Conservation (phyloP, 2,113 vertebrate species). For the Chitala chitala region DNA sequence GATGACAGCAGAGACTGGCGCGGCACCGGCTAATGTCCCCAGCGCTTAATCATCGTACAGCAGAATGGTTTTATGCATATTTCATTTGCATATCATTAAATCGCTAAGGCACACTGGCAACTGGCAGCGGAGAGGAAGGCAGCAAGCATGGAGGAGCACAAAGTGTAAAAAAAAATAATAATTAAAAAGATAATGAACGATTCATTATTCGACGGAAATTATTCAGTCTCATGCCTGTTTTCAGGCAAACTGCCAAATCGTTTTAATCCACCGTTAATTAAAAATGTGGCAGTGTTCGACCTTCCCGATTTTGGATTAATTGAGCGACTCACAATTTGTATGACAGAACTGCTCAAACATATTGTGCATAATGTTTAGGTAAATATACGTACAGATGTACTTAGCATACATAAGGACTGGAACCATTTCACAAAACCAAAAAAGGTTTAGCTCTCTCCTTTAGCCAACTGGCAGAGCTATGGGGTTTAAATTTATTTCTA, state of each 20-base stretch:
- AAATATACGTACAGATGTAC: constrained; percentile 40
- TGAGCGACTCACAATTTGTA: constrained; percentile 48
- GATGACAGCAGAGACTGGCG: constrained; percentile 64
- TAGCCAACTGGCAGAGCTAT: constrained; percentile 17
- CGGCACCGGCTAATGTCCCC: constrained; percentile 87
- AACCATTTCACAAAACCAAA: constrained; percentile 20
- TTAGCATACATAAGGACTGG: constrained; percentile 37
- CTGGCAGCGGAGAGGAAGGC: constrained; percentile 70
- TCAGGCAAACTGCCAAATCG: constrained; percentile 58
- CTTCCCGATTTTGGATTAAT: constrained; percentile 59
- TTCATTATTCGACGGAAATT: constrained; percentile 65
- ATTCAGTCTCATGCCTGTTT: constrained; percentile 55
- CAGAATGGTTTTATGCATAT: constrained; percentile 99
- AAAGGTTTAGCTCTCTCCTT: neutral
- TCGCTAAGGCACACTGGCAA: constrained; percentile 65
- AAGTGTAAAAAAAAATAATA: constrained; percentile 57
- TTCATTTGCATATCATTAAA: constrained; percentile 99
- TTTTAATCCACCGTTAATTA: constrained; percentile 65
- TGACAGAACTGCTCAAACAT: constrained; percentile 40
- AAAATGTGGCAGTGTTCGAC: constrained; percentile 48
- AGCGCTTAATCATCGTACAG: constrained; percentile 97
- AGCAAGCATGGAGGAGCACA: constrained; percentile 70
- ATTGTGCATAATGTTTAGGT: constrained; percentile 22
- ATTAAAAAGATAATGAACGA: constrained; percentile 40
- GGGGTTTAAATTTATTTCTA: constrained; percentile 20